phyloP scores from a whole-genome alignment of 2,113 vertebrate genomes.

The Hirundichthys speculiger region DNA sequence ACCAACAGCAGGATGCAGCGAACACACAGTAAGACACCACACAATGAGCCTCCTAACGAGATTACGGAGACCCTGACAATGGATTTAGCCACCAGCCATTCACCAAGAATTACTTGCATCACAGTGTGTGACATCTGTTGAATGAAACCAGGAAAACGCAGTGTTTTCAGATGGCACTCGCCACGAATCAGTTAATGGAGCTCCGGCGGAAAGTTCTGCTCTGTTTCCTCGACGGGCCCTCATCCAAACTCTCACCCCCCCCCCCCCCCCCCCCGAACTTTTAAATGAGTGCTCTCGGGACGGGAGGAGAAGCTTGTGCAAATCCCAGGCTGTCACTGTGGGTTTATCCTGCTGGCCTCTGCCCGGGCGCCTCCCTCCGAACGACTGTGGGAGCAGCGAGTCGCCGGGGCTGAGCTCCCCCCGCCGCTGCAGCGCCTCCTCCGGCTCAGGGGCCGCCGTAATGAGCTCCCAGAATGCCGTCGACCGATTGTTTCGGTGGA shows the following conservation, averaged over 20 bases:
- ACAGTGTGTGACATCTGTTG: conserved; percentile 37
- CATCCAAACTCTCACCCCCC: conserved; percentile 34
- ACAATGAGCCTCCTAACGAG: conserved; percentile 60
- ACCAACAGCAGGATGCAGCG: conserved; percentile 47
- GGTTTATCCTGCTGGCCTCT: conserved; percentile 59
- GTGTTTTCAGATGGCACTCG: conserved; percentile 16
- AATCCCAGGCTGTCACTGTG: conserved; percentile 62
- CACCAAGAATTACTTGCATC: conserved; percentile 44
- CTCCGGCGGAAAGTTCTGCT: conserved; percentile 27
- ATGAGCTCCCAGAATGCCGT: conserved; percentile 81
- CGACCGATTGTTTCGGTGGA: conserved; percentile 59
- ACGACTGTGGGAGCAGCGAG: conserved; percentile 51
- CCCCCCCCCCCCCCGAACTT: conserved; percentile 30
- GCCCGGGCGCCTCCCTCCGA: conserved; percentile 37
- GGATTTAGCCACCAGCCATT: conserved; percentile 54
- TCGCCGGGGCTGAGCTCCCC: conserved; percentile 64
- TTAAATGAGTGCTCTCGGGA: conserved; percentile 55
- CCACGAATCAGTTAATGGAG: conserved; percentile 13
- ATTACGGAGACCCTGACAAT: conserved; percentile 64
- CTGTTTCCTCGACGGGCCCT: conserved; percentile 32
- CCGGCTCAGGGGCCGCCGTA: conserved; percentile 69
- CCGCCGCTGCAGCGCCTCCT: conserved; percentile 52
- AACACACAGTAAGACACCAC: conserved; percentile 47
- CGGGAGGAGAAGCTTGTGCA: conserved; percentile 59
- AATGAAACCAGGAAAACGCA: conserved; percentile 28